Evolutionary conservation across 2,888 invertebrate genomes (phyloP), one percentile per base, ranked within the genome.

Genomic region (Plagodis pulveraria): DNA sequence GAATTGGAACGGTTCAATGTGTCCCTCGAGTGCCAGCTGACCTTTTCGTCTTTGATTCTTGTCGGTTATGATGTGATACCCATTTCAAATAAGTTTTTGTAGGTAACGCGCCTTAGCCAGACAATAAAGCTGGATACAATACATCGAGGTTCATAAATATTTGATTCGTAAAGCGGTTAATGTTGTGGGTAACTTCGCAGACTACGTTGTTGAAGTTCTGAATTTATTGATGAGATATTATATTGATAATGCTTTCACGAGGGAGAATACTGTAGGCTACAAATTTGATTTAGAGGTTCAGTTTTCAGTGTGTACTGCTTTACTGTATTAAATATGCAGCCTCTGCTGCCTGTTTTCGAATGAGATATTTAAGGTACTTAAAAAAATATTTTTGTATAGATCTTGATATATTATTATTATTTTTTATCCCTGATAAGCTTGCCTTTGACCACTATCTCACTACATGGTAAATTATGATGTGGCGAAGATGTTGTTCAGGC

Each of bases 1-100:
- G 83, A 82, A 87, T 86, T 86, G 85, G 84, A 83, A 83, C 77
- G 77, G 76, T 79, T 81, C 79, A 71, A 81, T 83, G 78, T 81
- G 78, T 83, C 86, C 81, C 82, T 63, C 32, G 77, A 76, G 84
- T 72, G 68, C 64, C 66, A 67, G 72, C 61, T 66, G 77, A 76
- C 77, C 78, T 81, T 77, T 75, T 77, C 75, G 75, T 79, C 74
- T 78, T 72, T 76, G 76, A 78, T 78, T 78, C 65, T 68, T 56
- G 70, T 70, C 65, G 63, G 74, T 74, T 80, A 78, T 80, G 70
- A 74, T 70, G 66, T 70, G 69, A 70, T 67, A 65, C 69, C 68
- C 68, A 64, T 74, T 69, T 69, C 63, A 66, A 71, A 71, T 71
- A 71, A 66, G 70, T 76, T 65, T 45, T 62, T 63, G 59, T n/a